A percentile compares a stretch with the other conserved stretches of the same genome.
Evolutionary conservation across 1,140 invertebrate species (phyloP).

Genomic region (Halyomorpha halys): DNA sequence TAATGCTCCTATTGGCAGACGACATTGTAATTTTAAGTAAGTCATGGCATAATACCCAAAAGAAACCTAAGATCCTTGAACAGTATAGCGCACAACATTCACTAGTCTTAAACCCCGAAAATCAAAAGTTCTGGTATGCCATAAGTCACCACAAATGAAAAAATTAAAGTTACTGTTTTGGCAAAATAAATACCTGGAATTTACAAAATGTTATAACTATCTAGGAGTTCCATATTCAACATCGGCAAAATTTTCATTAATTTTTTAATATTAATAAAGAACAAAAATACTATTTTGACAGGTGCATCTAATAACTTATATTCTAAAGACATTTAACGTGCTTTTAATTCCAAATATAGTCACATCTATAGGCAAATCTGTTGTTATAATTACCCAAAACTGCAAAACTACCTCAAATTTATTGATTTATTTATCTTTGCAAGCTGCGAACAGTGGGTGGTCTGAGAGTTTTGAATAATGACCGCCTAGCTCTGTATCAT

Average conservation of each 20-base stretch:
- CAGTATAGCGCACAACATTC: not conserved
- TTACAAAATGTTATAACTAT: slow-evolving; percentile 1
- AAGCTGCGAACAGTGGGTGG: too few relatives aligned
- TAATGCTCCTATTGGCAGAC: not conserved
- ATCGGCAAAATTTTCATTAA: not conserved
- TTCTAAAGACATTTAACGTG: too few relatives aligned
- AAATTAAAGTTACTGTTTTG: not conserved
- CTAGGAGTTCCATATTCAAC: not conserved
- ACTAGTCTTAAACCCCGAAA: not conserved
- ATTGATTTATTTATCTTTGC: too few relatives aligned
- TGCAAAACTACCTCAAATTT: too few relatives aligned
- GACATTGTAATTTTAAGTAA: not conserved
- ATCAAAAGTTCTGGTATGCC: not conserved
- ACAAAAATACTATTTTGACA: too few relatives aligned
- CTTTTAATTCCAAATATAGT: too few relatives aligned
- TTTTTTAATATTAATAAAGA: too few relatives aligned
- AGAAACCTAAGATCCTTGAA: not conserved
- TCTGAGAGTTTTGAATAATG: too few relatives aligned
- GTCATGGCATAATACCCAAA: not conserved
- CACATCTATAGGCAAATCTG: too few relatives aligned
- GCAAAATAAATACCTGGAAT: not conserved
- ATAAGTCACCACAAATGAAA: not conserved
- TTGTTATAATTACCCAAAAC: too few relatives aligned
- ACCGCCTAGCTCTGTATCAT: too few relatives aligned
- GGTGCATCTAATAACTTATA: too few relatives aligned